Percentiles rank a stretch among this genome's conserved stretches.
These are phyloP conservation scores for Malurus alboscapulatus DNA, from an alignment of 2,113 vertebrate genomes.

Conservation along the genomic window DNA sequence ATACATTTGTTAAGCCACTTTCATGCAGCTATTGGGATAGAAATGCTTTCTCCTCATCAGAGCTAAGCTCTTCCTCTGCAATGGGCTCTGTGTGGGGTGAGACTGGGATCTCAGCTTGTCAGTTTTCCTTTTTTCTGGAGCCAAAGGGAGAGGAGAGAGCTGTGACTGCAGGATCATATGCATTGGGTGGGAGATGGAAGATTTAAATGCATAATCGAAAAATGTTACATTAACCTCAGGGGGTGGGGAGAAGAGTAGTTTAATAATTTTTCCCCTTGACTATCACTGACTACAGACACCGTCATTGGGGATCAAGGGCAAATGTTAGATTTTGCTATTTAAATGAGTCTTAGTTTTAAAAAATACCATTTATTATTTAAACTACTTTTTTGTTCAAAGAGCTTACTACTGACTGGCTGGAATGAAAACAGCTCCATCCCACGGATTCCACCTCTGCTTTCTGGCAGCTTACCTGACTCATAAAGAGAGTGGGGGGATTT, in stretches of 20 bases:
- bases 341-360: neutral
- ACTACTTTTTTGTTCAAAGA: neutral
- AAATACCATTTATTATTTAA: neutral
- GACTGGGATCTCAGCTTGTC: neutral
- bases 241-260: neutral
- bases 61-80: neutral
- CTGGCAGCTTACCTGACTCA: conserved; percentile 65
- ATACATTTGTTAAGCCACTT: neutral
- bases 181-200: neutral
- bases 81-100: neutral
- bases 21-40: neutral
- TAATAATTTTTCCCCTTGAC: conserved; percentile 1
- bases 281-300: neutral
- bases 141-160: neutral
- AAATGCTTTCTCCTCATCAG: neutral
- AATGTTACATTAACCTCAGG: neutral
- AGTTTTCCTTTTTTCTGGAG: neutral
- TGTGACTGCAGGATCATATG: conserved; percentile 21
- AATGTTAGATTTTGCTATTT: neutral
- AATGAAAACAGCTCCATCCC: conserved; percentile 44
- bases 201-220: neutral
- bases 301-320: neutral
- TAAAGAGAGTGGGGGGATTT: conserved; percentile 45
- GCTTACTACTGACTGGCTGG: neutral
- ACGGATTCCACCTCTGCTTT: conserved; percentile 21